Conservation (phyloP, 30 jellyfish, hydroid and myxozoan genomes). For the Nemopilema nomurai region DNA sequence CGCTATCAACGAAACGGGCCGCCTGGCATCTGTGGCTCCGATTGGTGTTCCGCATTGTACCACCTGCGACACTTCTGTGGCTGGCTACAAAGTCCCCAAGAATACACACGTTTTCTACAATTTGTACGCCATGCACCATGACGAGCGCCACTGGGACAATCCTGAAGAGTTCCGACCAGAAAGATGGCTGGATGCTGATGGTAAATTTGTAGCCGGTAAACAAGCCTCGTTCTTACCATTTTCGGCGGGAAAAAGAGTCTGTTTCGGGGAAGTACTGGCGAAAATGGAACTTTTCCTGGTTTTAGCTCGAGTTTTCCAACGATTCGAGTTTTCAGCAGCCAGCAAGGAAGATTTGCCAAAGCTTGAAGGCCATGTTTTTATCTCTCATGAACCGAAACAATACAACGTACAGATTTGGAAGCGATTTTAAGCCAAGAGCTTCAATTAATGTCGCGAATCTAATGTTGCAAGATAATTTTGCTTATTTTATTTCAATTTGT, state of each 20-base stretch:
- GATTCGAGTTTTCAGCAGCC: slow-evolving; percentile 16
- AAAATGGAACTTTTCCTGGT: slow-evolving; percentile 50
- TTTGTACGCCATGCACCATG: slow-evolving; percentile 68
- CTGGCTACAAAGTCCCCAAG: slow-evolving; percentile 67
- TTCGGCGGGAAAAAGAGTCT: slow-evolving; percentile 60
- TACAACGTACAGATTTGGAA: slow-evolving; percentile 9
- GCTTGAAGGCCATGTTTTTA: slow-evolving; percentile 36
- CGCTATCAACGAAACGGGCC: slow-evolving; percentile 24
- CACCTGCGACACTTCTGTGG: slow-evolving; percentile 73
- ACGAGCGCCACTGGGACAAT: slow-evolving; percentile 58
- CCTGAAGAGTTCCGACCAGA: slow-evolving; percentile 47
- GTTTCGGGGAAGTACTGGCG: slow-evolving; percentile 59
- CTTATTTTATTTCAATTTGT: no score
- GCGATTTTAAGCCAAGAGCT: slow-evolving; percentile 16
- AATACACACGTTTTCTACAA: slow-evolving; percentile 67
- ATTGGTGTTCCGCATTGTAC: slow-evolving; percentile 75
- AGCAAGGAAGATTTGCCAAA: slow-evolving; percentile 20
- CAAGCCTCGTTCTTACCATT: slow-evolving; percentile 42
- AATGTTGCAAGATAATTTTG: no score
- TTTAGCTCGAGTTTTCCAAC: slow-evolving; percentile 23
- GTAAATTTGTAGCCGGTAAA: slow-evolving; percentile 11
- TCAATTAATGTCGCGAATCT: no score
- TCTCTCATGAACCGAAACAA: slow-evolving; percentile 45
- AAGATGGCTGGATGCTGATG: slow-evolving; percentile 53
- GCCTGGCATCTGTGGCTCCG: slow-evolving; percentile 62